Evolutionary conservation across 2,888 invertebrate genomes (phyloP).

Genomic region (Napeogenes sylphis): DNA sequence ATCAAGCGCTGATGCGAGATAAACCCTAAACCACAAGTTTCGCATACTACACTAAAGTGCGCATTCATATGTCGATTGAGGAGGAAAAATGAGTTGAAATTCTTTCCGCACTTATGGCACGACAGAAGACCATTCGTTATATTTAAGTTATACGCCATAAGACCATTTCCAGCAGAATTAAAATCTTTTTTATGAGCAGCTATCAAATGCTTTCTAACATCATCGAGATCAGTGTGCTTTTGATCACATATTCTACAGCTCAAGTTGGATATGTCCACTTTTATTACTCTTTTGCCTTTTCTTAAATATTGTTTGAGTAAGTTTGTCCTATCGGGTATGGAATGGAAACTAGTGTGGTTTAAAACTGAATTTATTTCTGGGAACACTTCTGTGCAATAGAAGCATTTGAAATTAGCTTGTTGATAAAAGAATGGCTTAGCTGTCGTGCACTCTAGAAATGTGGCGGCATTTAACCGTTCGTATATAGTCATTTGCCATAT

Average conservation of each 20-base stretch:
- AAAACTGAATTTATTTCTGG: slow-evolving; percentile 62
- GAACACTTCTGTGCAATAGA: slow-evolving; percentile 65
- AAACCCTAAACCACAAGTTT: slow-evolving; percentile 67
- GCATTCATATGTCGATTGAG: slow-evolving; percentile 69
- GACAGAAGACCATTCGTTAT: slow-evolving; percentile 51
- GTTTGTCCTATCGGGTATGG: slow-evolving; percentile 50
- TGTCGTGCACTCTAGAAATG: slow-evolving; percentile 61
- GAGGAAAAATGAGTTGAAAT: slow-evolving; percentile 65
- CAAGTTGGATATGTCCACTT: slow-evolving; percentile 65
- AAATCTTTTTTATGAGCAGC: slow-evolving; percentile 61
- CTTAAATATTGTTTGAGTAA: slow-evolving; percentile 59
- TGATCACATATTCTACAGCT: slow-evolving; percentile 64
- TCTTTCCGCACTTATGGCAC: slow-evolving; percentile 62
- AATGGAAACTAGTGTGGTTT: slow-evolving; percentile 51
- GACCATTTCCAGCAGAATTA: slow-evolving; percentile 62
- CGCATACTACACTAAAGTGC: slow-evolving; percentile 68
- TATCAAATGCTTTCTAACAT: slow-evolving; percentile 56
- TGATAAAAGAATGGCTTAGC: slow-evolving; percentile 67
- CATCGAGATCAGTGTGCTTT: slow-evolving; percentile 60
- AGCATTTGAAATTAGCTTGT: slow-evolving; percentile 70
- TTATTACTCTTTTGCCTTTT: slow-evolving; percentile 67
- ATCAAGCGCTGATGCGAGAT: slow-evolving; percentile 65
- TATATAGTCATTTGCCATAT: slow-evolving; percentile 72
- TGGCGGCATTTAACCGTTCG: slow-evolving; percentile 67
- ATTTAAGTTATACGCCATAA: slow-evolving; percentile 64